Evolutionary conservation across 2,113 vertebrate species (phyloP).

Genomic region (Arenaria interpres): DNA sequence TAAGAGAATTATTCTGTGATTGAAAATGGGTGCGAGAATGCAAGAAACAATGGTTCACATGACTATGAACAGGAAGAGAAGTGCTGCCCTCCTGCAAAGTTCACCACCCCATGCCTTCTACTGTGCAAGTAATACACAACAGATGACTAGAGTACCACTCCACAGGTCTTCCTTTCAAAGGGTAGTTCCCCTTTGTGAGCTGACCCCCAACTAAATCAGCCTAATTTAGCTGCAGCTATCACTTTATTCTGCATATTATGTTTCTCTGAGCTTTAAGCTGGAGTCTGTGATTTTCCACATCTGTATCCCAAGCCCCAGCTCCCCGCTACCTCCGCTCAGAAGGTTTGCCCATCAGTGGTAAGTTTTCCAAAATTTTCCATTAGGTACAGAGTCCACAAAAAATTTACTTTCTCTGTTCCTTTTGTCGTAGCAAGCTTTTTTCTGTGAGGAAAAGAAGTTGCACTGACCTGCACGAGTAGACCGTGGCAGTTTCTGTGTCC

Average conservation of each 20-base stretch:
- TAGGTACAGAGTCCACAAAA: not conserved
- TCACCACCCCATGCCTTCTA: not conserved
- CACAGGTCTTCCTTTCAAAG: not conserved
- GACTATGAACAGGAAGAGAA: not conserved
- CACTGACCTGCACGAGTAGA: not conserved
- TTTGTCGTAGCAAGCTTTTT: not conserved
- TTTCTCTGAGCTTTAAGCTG: not conserved
- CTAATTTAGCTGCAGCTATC: not conserved
- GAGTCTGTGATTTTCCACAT: not conserved
- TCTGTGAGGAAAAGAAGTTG: not conserved
- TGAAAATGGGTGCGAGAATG: not conserved
- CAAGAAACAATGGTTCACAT: rapidly evolving
- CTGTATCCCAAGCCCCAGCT: not conserved
- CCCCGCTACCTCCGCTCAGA: not conserved
- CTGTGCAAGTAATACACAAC: not conserved
- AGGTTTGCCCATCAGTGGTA: rapidly evolving
- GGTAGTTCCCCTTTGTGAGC: rapidly evolving
- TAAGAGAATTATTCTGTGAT: not conserved
- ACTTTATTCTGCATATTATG: not conserved
- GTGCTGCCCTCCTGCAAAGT: rapidly evolving
- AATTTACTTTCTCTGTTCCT: not conserved
- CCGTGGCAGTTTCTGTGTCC: rapidly evolving
- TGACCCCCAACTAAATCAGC: not conserved
- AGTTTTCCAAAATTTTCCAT: not conserved
- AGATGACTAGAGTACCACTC: not conserved